phyloP scores from a whole-genome alignment of 2,113 vertebrate genomes.

The Actenoides lindsayi region DNA sequence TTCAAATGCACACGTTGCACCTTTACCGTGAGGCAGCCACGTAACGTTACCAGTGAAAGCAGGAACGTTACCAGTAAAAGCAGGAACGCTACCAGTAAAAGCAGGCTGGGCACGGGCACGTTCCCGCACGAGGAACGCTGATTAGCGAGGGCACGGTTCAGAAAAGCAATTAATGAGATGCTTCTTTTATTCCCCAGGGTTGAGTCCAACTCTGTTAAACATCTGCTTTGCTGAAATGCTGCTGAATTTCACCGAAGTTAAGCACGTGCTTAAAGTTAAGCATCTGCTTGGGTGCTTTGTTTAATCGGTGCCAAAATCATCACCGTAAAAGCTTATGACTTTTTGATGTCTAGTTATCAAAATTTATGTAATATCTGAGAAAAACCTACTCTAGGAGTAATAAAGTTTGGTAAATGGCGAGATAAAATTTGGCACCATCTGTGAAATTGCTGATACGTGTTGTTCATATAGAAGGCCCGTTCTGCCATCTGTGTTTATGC shows the following conservation, averaged over 20 bases:
- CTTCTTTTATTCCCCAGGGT: background rate
- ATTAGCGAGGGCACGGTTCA: background rate
- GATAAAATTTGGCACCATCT: slow-evolving; percentile 47
- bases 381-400: slow-evolving; percentile 12
- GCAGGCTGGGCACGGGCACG: background rate
- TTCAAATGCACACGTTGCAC: background rate
- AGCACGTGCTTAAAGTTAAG: slow-evolving; percentile 9
- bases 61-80: too few relatives aligned
- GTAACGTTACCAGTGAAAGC: background rate
- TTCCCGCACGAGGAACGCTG: fast-evolving
- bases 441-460: slow-evolving; percentile 38
- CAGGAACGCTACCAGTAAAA: background rate
- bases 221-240: slow-evolving; percentile 6
- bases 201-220: background rate
- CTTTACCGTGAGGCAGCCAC: background rate
- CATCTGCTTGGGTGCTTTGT: background rate
- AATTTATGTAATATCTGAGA: slow-evolving; percentile 59
- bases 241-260: background rate
- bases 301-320: slow-evolving; percentile 19
- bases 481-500: slow-evolving; percentile 65
- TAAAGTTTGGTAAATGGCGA: slow-evolving; percentile 20
- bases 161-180: background rate
- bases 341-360: slow-evolving; percentile 51
- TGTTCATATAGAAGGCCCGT: slow-evolving; percentile 46
- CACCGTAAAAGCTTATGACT: slow-evolving; percentile 4